phyloP scores from a whole-genome alignment of 2,797 vertebrate genomes.

The Myotis myotis region DNA sequence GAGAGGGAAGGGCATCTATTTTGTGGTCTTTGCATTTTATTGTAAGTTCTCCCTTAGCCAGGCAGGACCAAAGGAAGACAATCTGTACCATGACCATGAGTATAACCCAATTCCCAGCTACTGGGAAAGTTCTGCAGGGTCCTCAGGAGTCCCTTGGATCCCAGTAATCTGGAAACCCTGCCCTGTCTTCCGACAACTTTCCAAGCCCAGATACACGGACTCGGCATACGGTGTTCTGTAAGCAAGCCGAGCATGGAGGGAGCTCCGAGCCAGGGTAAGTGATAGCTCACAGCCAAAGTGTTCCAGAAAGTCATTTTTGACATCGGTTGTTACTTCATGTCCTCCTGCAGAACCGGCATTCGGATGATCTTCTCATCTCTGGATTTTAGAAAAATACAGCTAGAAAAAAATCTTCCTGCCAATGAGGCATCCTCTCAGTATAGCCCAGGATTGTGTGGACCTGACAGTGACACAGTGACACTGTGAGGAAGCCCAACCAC shows the following conservation, averaged over 20 bases:
- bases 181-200: neutral
- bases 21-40: conserved; percentile 7
- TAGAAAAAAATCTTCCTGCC: neutral
- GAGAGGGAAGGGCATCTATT: neutral
- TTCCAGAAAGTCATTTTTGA: neutral
- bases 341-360: neutral
- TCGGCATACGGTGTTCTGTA: conserved; percentile 8
- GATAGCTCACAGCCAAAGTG: neutral
- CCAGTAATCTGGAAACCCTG: conserved; percentile 22
- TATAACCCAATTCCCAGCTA: neutral
- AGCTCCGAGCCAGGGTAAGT: conserved; percentile 41
- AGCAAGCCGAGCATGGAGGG: neutral
- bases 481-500: neutral
- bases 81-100: neutral
- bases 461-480: neutral
- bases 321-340: conserved; percentile 16
- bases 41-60: conserved; percentile 44
- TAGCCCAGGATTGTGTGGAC: neutral
- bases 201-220: conserved; percentile 47
- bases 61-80: neutral
- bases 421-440: neutral
- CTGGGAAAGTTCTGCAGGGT: conserved; percentile 7
- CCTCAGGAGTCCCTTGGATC: neutral
- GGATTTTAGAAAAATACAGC: neutral
- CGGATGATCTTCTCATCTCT: conserved; percentile 14